Evolutionary conservation across 2,888 invertebrate genomes (phyloP), one percentile per base, ranked within the genome.

Genomic region (Lysandra bellargus): DNA sequence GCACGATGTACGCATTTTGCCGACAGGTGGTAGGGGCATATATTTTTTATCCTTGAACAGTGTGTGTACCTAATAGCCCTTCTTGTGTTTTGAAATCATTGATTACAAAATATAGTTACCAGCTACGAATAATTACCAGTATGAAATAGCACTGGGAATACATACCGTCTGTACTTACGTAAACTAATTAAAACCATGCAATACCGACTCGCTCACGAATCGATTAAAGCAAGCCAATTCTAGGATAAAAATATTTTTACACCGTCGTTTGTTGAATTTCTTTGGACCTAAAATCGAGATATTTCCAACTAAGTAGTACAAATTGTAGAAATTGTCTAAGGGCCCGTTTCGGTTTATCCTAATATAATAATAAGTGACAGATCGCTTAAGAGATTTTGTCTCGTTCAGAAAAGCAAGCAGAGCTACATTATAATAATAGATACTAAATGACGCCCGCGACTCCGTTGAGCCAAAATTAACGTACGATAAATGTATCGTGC

Each of bases 121-220:
- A 23, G 23, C 23, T 23, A 23, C 23, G 23, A 23, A 78, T 73
- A 60, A 17, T 57, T 57, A 57, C 33, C 5, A 4, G 69, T 69
- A 69, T 69, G 33, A 69, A 69, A 69, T 37, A 33, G 69, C 14
- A 33, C 69, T 69, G 69, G 69, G 33, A 69, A 12, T 69, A 69
- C 69, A 69, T 69, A 69, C 69, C 33, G 33, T 3, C 69, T 69
- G 30, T 75, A 75, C 49, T 49, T 75, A 69, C 69, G 33, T 37
- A 69, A 49, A 30, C 23, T 75, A 75, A 75, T 75, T 75, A 75
- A 49, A 75, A 75, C 49, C 75, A 75, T 44, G 49, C 49, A 75
- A 75, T 49, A 49, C 12, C 64, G 30, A 69, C 30, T 69, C 12
- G 33, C 33, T 69, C 30, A 69, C 69, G 37, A 69, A 69, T 69